Percentiles rank a stretch among this genome's conserved stretches.
These are phyloP conservation scores for Maylandia zebra DNA, from an alignment of 2,113 vertebrate genomes.

Conservation along the genomic window DNA sequence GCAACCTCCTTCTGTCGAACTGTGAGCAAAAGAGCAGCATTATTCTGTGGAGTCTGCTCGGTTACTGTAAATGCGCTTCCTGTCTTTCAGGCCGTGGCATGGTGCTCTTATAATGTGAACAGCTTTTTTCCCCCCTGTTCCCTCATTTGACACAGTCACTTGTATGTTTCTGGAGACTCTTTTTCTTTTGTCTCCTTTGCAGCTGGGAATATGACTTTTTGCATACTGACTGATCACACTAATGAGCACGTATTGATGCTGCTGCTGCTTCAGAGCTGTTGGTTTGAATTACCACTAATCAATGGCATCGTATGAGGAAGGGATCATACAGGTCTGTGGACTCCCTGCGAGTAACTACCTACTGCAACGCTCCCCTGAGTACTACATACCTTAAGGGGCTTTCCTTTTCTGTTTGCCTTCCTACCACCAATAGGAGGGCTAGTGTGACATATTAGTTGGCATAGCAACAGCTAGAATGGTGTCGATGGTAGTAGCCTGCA, in stretches of 20 bases:
- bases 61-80: neutral
- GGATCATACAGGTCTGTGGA: neutral
- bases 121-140: neutral
- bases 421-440: neutral
- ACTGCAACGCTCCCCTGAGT: neutral
- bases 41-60: neutral
- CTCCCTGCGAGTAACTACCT: neutral
- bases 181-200: neutral
- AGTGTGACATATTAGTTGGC: neutral
- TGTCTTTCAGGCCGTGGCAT: neutral
- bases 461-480: neutral
- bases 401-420: neutral
- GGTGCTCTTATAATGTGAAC: neutral
- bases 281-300: neutral
- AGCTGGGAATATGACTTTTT: neutral
- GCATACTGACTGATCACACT: neutral
- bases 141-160: neutral
- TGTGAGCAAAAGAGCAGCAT: constrained; percentile 4
- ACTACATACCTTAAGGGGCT: neutral
- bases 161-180: neutral
- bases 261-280: neutral
- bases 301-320: neutral
- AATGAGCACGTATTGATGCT: neutral
- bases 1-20: neutral
- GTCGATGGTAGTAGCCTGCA: neutral